Conservation (phyloP, 2,797 vertebrate genomes). For the Phylloscopus collybita region DNA sequence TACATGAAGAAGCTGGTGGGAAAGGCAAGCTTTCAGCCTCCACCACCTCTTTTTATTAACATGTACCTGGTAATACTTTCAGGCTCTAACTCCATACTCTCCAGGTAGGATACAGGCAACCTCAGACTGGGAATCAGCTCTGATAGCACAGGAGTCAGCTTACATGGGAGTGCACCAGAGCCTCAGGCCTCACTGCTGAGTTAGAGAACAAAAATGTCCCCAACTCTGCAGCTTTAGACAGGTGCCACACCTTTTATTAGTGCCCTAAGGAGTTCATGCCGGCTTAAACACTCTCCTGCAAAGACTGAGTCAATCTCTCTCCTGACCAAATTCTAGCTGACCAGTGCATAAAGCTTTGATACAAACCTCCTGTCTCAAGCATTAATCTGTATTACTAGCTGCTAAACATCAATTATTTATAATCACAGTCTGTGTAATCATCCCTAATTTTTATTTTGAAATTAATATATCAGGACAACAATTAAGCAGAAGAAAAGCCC, state of each 20-base stretch:
- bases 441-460: neutral
- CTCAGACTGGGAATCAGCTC: neutral
- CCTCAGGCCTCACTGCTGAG: neutral
- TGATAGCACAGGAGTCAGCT: neutral
- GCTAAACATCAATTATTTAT: neutral
- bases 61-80: conserved; percentile 3
- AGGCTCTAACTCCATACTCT: neutral
- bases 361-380: neutral
- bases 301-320: neutral
- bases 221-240: neutral
- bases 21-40: neutral
- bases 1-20: conserved; percentile 9
- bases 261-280: neutral
- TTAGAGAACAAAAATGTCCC: neutral
- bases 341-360: neutral
- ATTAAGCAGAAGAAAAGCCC: neutral
- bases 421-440: neutral
- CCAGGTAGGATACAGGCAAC: neutral
- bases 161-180: neutral
- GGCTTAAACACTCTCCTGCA: neutral
- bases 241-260: neutral
- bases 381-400: neutral
- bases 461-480: neutral
- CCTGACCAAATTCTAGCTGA: neutral
- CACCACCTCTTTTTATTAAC: conserved; percentile 5